Conservation (phyloP, 2,888 invertebrate species). For the Athrips mouffetella region DNA sequence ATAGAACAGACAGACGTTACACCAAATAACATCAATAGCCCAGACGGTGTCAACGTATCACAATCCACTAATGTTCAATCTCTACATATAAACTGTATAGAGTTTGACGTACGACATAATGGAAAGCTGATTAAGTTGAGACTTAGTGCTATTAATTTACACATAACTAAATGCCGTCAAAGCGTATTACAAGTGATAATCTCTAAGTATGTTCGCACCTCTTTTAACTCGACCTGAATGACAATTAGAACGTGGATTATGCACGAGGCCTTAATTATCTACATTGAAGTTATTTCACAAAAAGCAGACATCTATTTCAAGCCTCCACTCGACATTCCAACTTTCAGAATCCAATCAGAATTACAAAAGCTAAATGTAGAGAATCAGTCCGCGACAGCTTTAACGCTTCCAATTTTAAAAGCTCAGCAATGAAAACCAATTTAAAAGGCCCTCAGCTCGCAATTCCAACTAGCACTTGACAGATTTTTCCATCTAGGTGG, state of each 20-base stretch:
- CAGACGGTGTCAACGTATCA: not conserved
- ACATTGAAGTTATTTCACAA: not conserved
- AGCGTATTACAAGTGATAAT: not conserved
- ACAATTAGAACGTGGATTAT: not conserved
- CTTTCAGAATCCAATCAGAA: not conserved
- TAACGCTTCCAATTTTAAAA: slow-evolving; percentile 7
- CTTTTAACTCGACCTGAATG: not conserved
- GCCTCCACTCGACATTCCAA: no score
- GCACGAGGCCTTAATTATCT: not conserved
- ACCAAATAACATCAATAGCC: not conserved
- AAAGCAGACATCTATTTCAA: not conserved
- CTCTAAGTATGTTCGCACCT: not conserved
- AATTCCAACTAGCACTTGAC: slow-evolving; percentile 10
- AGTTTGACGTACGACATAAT: not conserved
- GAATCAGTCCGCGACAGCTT: slow-evolving; percentile 4
- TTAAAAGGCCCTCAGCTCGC: slow-evolving; percentile 8
- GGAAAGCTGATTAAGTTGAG: not conserved
- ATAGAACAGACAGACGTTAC: not conserved
- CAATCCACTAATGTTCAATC: no score
- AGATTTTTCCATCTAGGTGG: slow-evolving; percentile 16
- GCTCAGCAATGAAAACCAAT: slow-evolving; percentile 11
- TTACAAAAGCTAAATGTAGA: not conserved
- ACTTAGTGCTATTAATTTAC: slow-evolving; percentile 1
- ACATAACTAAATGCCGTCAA: not conserved
- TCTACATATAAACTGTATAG: not conserved